phyloP scores from a whole-genome alignment of 1,140 invertebrate genomes.

The Helicoverpa zea region DNA sequence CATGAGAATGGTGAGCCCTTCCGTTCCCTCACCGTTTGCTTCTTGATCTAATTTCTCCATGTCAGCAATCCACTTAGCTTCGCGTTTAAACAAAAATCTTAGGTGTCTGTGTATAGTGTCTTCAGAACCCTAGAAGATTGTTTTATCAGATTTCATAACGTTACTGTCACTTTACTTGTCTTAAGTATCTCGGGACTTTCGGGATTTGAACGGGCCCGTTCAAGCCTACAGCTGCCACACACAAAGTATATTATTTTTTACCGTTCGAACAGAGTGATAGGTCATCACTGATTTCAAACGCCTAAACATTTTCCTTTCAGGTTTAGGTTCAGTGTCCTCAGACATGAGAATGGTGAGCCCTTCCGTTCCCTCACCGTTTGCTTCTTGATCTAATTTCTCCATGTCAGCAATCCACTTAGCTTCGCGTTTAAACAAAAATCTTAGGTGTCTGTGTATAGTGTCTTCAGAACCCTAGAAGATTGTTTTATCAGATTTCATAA shows the following conservation, averaged over 20 bases:
- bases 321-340: slow-evolving; percentile 43
- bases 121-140: slow-evolving; percentile 78
- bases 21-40: slow-evolving; percentile 47
- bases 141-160: too few relatives aligned
- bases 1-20: slow-evolving; percentile 47
- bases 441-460: slow-evolving; percentile 78
- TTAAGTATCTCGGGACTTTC: too few relatives aligned
- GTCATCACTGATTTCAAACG: slow-evolving; percentile 72
- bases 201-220: too few relatives aligned
- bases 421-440: slow-evolving; percentile 76
- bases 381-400: slow-evolving; percentile 59
- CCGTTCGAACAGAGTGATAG: slow-evolving; percentile 78
- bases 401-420: slow-evolving; percentile 65
- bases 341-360: slow-evolving; percentile 48
- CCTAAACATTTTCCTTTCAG: slow-evolving; percentile 64
- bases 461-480: slow-evolving; percentile 81
- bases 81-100: slow-evolving; percentile 75
- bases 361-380: slow-evolving; percentile 48
- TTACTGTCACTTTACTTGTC: too few relatives aligned
- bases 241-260: slow-evolving; percentile 39
- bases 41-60: slow-evolving; percentile 62
- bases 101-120: slow-evolving; percentile 81
- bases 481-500: too few relatives aligned
- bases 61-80: slow-evolving; percentile 66
- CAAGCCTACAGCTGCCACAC: too few relatives aligned